Evolutionary conservation across 2,888 invertebrate genomes (phyloP), one percentile per base, ranked within the genome.

Genomic region (Dendrolimus pini): DNA sequence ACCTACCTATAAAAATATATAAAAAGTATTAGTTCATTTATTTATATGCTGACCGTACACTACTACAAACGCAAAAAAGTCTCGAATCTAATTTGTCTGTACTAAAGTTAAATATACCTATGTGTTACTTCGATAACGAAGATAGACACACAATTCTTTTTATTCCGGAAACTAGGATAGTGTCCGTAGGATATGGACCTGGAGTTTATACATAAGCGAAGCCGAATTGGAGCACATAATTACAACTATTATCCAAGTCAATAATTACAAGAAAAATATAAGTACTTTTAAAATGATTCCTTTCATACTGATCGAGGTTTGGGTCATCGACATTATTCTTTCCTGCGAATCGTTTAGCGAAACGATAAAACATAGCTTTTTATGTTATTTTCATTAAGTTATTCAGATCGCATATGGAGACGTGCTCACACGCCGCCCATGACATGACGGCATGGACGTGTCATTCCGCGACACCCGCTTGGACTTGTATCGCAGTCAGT

Each of bases 341-440:
- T 63, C 61, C 58, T 59, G 58, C 57, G 59, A 61, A 64, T 13
- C 61, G 58, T 62, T 63, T 65, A 61, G 55, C 57, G 54, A 53
- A 56, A 14, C 59, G 57, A 64, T 62, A 66, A 66, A 66, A 60
- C 59, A 68, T 68, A 55, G 67, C 47, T 74, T 74, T 72, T 74
- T 70, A 68, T 71, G 69, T 70, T 60, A 68, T 72, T 71, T 71
- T 67, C 62, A 71, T 74, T 76, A 75, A 76, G 69, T 69, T 80
- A 82, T 82, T 82, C 82, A 75, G 74, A 66, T 69, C 80, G 71
- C 78, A 77, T 71, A 62, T 58, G 59, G 55, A 60, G 64, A 77
- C 77, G 77, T 74, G 77, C 71, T 74, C 70, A 70, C 69, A 69
- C 71, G 69, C 71, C 60, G 67, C 64, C 61, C 58, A 56, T 57